These are phyloP conservation scores for Procambarus virginalis DNA, from an alignment of 1,140 invertebrate species.

Conservation along the genomic window DNA sequence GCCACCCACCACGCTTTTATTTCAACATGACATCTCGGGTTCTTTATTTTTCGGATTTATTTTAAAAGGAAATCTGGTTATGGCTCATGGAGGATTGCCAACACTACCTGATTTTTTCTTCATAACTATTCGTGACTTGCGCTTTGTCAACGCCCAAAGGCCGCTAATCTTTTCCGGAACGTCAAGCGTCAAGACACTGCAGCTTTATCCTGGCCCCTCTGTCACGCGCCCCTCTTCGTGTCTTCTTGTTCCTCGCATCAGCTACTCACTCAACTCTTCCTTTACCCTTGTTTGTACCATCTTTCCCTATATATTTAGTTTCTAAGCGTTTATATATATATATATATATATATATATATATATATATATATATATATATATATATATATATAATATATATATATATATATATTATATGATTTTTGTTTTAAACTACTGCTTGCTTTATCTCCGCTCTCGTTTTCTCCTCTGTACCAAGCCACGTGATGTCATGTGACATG, in stretches of 20 bases:
- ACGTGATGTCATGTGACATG: neutral
- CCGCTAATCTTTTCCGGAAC: constrained; percentile 33
- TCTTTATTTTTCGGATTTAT: neutral
- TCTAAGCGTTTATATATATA: too few relatives aligned
- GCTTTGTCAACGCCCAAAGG: neutral
- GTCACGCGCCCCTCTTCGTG: neutral
- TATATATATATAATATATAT: too few relatives aligned
- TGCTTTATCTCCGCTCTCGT: neutral
- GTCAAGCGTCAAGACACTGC: constrained; percentile 12
- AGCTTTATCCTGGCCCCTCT: constrained; percentile 5
- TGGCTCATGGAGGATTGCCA: neutral
- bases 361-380: too few relatives aligned
- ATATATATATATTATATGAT: too few relatives aligned
- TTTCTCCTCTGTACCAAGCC: neutral
- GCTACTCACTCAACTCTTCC: neutral
- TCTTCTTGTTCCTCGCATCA: neutral
- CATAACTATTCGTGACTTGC: constrained; percentile 19
- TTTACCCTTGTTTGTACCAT: neutral
- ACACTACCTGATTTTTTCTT: neutral
- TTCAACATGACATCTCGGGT: constrained; percentile 11
- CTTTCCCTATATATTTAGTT: too few relatives aligned
- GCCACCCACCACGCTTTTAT: neutral
- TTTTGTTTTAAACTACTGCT: too few relatives aligned
- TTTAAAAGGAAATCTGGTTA: neutral
- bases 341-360: too few relatives aligned